These are phyloP conservation scores for Eptesicus fuscus DNA, from an alignment of 2,113 vertebrate species.

Conservation along the genomic window DNA sequence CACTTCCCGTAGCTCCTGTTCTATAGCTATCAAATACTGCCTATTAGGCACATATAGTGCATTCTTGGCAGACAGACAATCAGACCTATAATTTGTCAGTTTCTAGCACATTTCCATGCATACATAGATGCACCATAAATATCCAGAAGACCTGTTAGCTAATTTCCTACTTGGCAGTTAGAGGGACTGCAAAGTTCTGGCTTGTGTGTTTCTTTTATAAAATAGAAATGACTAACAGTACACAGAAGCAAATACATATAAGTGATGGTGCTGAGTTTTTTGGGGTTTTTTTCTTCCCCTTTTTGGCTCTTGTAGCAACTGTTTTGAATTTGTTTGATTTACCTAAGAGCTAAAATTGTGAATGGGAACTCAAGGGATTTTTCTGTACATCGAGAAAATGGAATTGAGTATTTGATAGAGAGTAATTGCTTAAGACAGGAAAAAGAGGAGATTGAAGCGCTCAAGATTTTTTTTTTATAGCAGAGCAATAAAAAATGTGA, in stretches of 20 bases:
- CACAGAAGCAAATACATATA: not conserved
- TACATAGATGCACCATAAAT: not conserved
- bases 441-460: not conserved
- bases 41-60: not conserved
- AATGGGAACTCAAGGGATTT: conserved; percentile 40
- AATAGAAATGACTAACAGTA: not conserved
- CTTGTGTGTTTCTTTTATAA: not conserved
- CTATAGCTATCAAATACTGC: not conserved
- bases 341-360: conserved; percentile 44
- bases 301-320: not conserved
- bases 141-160: not conserved
- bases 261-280: not conserved
- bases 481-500: not conserved
- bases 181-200: conserved; percentile 3
- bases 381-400: conserved; percentile 24
- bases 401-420: conserved; percentile 32
- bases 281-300: not conserved
- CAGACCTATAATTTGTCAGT: not conserved
- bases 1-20: not conserved
- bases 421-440: conserved; percentile 6
- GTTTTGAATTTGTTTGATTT: conserved; percentile 38
- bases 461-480: not conserved
- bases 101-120: not conserved
- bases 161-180: conserved; percentile 21
- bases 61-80: not conserved